These are phyloP conservation scores for Hormiphora californensis DNA, from an alignment of 37 sponge, comb jelly and placozoan genomes.

Conservation along the genomic window DNA sequence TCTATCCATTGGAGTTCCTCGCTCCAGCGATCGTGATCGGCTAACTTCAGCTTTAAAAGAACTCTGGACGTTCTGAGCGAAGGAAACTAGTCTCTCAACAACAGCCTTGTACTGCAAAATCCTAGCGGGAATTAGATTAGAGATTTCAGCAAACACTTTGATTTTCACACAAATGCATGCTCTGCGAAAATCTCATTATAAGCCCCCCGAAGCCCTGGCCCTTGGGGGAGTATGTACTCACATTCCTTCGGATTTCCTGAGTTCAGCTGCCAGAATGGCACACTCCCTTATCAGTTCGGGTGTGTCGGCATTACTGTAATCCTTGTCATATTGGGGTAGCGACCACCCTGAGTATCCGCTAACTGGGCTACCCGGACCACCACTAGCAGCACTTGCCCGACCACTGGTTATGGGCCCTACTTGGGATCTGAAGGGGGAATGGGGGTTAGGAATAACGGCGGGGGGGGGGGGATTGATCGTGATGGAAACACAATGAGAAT, in stretches of 20 bases:
- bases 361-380: too few species aligned
- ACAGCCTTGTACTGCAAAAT: constrained; percentile 47
- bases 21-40: constrained; percentile 37
- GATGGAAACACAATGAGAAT: too few species aligned
- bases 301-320: neutral
- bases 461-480: too few species aligned
- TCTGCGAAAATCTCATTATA: too few species aligned
- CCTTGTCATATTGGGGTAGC: constrained; percentile 34
- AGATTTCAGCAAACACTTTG: too few species aligned
- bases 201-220: too few species aligned
- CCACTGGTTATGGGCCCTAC: too few species aligned
- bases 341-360: constrained; percentile 11
- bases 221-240: too few species aligned
- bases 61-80: constrained; percentile 30
- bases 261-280: constrained; percentile 49
- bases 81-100: constrained; percentile 17
- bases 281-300: constrained; percentile 42
- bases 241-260: constrained; percentile 17
- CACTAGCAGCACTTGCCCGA: too few species aligned
- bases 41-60: constrained; percentile 47
- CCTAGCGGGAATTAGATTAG: neutral
- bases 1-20: constrained; percentile 19
- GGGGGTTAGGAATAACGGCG: too few species aligned
- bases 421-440: too few species aligned
- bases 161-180: too few species aligned